Evolutionary conservation across 2,888 invertebrate genomes (phyloP).

Genomic region (Drosophila glabriapex): DNA sequence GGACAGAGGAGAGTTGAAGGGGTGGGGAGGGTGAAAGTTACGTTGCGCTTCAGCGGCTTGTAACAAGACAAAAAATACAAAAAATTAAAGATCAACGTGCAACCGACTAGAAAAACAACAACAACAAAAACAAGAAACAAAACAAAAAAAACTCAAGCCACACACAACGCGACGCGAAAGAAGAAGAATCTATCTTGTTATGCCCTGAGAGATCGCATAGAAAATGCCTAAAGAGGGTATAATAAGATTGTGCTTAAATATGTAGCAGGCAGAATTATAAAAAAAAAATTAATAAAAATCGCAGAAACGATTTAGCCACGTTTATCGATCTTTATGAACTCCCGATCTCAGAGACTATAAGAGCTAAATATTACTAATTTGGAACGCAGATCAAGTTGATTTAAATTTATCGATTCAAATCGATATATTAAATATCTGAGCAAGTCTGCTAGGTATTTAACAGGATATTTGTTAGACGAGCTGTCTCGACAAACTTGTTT

Average conservation of each 20-base stretch:
- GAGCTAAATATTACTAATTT: not conserved
- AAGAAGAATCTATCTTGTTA: not conserved
- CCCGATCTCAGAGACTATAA: not conserved
- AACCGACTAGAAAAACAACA: conserved; percentile 33
- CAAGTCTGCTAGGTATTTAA: not conserved
- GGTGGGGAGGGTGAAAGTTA: conserved; percentile 37
- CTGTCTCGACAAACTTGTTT: not conserved
- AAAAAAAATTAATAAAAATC: too few relatives aligned
- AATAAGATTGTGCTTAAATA: not conserved
- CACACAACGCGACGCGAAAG: conserved; percentile 65
- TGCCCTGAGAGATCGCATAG: not conserved
- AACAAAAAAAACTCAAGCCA: conserved; percentile 35
- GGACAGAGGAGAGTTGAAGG: not conserved
- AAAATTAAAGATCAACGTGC: conserved; percentile 30
- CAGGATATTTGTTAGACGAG: not conserved
- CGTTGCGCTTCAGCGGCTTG: conserved; percentile 69
- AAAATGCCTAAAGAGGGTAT: not conserved
- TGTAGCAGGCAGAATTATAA: not conserved
- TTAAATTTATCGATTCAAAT: not conserved
- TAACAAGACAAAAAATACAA: conserved; percentile 49
- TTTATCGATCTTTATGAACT: not conserved
- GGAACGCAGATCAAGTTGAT: not conserved
- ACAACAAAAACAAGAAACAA: not conserved
- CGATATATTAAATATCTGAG: too few relatives aligned
- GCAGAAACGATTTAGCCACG: not conserved